These are phyloP conservation scores for Mantis religiosa DNA, from an alignment of 2,888 invertebrate species.

Conservation along the genomic window DNA sequence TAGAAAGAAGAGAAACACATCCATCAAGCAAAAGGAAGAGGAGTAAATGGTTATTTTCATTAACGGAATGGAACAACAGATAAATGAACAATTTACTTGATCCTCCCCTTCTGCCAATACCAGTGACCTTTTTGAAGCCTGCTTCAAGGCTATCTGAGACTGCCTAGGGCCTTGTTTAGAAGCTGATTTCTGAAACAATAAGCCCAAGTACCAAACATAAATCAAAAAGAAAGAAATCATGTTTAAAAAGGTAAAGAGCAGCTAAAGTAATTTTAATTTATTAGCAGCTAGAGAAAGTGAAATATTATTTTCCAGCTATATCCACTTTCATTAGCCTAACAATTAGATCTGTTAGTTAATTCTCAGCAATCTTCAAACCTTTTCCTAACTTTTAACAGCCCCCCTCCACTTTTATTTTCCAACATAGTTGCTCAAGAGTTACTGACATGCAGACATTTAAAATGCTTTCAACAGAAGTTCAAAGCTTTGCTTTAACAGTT, in stretches of 20 bases:
- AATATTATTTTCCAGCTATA: neutral
- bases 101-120: conserved; percentile 25
- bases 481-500: too few species aligned
- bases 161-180: conserved; percentile 17
- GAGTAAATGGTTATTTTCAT: conserved; percentile 1
- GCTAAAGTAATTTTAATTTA: neutral
- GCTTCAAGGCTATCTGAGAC: conserved; percentile 21
- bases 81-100: conserved; percentile 23
- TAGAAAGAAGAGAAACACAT: neutral
- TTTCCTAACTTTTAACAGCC: too few species aligned
- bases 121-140: conserved; percentile 24
- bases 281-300: neutral
- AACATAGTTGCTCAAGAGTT: too few species aligned
- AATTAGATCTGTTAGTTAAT: too few species aligned
- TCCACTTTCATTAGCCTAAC: neutral
- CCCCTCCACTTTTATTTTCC: too few species aligned
- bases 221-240: neutral
- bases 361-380: neutral
- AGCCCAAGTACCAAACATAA: neutral
- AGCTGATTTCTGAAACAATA: conserved; percentile 28
- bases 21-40: neutral
- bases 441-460: too few species aligned
- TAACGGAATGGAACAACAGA: neutral
- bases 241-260: neutral
- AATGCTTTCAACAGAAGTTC: too few species aligned